phyloP scores from a whole-genome alignment of 2,113 vertebrate genomes.

The Onychostoma macrolepis region DNA sequence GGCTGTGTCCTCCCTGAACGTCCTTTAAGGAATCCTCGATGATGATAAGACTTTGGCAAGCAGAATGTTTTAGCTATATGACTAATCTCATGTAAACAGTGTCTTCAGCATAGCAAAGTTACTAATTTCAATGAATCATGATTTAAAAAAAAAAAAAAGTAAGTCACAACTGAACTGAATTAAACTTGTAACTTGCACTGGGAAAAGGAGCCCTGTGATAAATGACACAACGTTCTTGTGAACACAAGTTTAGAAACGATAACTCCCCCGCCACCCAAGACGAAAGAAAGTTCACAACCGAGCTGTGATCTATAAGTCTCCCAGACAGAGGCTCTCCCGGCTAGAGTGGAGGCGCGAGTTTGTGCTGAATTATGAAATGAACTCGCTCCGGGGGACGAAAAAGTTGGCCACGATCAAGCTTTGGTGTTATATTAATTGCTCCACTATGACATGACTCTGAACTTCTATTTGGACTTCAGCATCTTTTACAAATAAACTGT shows the following conservation, averaged over 20 bases:
- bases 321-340: slow-evolving; percentile 56
- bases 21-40: too few relatives aligned
- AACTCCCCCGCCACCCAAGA: slow-evolving; percentile 63
- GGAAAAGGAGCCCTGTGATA: slow-evolving; percentile 30
- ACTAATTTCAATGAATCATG: background rate
- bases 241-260: slow-evolving; percentile 66
- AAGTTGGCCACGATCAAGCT: slow-evolving; percentile 23
- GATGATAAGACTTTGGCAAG: background rate
- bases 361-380: slow-evolving; percentile 62
- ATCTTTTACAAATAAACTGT: slow-evolving; percentile 53
- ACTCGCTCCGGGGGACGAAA: slow-evolving; percentile 25
- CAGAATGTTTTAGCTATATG: background rate
- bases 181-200: slow-evolving; percentile 15
- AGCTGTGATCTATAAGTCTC: slow-evolving; percentile 68
- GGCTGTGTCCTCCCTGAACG: too few relatives aligned
- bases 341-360: slow-evolving; percentile 50
- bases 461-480: slow-evolving; percentile 48
- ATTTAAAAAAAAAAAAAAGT: background rate
- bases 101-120: background rate
- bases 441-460: slow-evolving; percentile 23
- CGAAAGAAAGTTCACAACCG: slow-evolving; percentile 65
- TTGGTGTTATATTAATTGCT: slow-evolving; percentile 49
- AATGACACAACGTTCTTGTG: slow-evolving; percentile 41
- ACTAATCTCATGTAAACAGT: background rate
- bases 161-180: background rate